Conservation (phyloP, 2,888 invertebrate species). For the Falcaria lacertinaria region DNA sequence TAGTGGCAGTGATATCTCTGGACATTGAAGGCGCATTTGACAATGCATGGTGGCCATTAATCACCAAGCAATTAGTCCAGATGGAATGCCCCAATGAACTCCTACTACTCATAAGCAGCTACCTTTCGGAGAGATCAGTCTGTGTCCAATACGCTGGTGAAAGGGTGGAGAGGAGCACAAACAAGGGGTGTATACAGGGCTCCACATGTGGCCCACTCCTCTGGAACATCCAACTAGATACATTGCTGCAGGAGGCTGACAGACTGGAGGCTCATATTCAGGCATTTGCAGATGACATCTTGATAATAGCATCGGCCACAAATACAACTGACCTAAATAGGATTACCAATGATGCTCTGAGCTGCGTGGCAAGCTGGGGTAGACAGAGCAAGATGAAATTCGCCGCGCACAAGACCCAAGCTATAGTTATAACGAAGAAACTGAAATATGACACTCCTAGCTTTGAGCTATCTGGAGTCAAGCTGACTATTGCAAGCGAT, state of each 20-base stretch:
- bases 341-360: neutral
- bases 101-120: neutral
- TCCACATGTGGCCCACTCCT: slow-evolving; percentile 12
- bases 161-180: neutral
- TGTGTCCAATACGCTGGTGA: slow-evolving; percentile 1
- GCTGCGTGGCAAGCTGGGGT: neutral
- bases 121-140: neutral
- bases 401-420: neutral
- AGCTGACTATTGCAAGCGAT: neutral
- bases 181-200: slow-evolving; percentile 12
- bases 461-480: neutral
- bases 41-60: neutral
- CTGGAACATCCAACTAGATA: slow-evolving; percentile 12
- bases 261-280: neutral
- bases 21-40: neutral
- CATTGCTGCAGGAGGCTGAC: slow-evolving; percentile 1
- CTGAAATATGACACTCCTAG: neutral
- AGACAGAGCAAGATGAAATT: slow-evolving; percentile 2
- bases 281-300: slow-evolving; percentile 9
- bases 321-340: slow-evolving; percentile 6
- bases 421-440: slow-evolving; percentile 1
- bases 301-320: slow-evolving; percentile 5
- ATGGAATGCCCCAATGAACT: slow-evolving; percentile 3
- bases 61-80: slow-evolving; percentile 1
- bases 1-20: neutral